These are phyloP conservation scores for Apodemia zela DNA, from an alignment of 2,888 invertebrate species.

Conservation along the genomic window DNA sequence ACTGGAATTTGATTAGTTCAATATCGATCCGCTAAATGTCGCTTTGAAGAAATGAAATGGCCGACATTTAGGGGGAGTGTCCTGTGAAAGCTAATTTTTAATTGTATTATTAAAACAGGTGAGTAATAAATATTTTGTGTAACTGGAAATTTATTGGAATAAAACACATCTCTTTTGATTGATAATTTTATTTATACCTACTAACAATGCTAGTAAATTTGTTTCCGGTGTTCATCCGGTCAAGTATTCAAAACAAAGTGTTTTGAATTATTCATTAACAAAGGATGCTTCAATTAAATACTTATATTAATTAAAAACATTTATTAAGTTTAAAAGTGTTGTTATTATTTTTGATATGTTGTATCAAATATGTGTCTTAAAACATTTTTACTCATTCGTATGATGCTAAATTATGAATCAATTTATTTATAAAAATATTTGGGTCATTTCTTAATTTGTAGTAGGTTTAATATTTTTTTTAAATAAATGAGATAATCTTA, in stretches of 20 bases:
- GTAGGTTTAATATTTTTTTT: too few relatives aligned
- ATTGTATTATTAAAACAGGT: slow-evolving; percentile 49
- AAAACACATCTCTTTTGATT: neutral
- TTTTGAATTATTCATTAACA: slow-evolving; percentile 27
- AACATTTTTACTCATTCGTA: too few relatives aligned
- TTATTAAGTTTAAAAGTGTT: neutral
- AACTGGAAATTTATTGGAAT: neutral
- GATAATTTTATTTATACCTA: neutral
- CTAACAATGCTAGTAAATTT: neutral
- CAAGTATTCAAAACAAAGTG: slow-evolving; percentile 72
- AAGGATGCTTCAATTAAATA: slow-evolving; percentile 16
- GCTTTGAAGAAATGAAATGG: slow-evolving; percentile 76
- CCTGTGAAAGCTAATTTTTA: slow-evolving; percentile 60
- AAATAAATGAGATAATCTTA: too few relatives aligned
- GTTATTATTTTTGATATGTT: neutral
- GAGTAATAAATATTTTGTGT: slow-evolving; percentile 38
- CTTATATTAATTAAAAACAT: neutral
- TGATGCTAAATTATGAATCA: too few relatives aligned
- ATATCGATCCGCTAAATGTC: slow-evolving; percentile 65
- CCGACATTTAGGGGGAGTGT: slow-evolving; percentile 79
- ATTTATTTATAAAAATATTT: too few relatives aligned
- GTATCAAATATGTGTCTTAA: too few relatives aligned
- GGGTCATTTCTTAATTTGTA: too few relatives aligned
- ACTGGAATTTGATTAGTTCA: slow-evolving; percentile 30
- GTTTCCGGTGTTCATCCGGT: slow-evolving; percentile 66